Conservation (phyloP, 2,888 invertebrate species). For the Perizoma flavofasciatum region DNA sequence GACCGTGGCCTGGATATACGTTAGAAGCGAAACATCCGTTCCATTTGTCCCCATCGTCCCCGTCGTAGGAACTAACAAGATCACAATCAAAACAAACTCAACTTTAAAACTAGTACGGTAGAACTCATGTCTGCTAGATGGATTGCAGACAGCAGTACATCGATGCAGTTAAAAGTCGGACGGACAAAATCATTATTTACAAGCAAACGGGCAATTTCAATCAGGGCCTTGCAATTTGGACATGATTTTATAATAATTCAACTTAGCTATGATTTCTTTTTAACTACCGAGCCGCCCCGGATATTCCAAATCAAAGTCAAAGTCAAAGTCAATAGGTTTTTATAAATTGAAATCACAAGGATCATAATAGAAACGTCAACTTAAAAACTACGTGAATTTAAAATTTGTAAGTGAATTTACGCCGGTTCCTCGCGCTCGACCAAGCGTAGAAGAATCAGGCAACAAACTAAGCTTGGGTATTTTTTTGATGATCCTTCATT, state of each 20-base stretch:
- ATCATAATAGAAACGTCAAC: no score
- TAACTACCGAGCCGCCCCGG: no score
- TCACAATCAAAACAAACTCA: background rate
- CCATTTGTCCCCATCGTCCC: constrained; percentile 16
- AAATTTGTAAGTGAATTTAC: no score
- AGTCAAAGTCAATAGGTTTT: no score
- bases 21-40: constrained; percentile 12
- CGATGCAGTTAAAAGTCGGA: constrained; percentile 14
- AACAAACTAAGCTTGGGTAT: no score
- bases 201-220: constrained; percentile 15
- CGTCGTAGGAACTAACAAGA: background rate
- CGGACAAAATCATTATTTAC: constrained; percentile 14
- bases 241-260: constrained; percentile 6
- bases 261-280: no score
- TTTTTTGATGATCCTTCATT: no score
- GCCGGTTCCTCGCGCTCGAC: no score
- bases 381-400: no score
- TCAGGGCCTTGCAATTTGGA: constrained; percentile 6
- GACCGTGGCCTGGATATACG: constrained; percentile 14
- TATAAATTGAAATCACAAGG: no score
- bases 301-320: no score
- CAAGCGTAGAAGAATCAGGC: no score
- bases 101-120: background rate
- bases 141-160: background rate
- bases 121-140: background rate